Percentiles rank a stretch among this genome's conserved stretches.
Conservation (phyloP, 2,888 invertebrate genomes). For the Leucozona laternaria region DNA sequence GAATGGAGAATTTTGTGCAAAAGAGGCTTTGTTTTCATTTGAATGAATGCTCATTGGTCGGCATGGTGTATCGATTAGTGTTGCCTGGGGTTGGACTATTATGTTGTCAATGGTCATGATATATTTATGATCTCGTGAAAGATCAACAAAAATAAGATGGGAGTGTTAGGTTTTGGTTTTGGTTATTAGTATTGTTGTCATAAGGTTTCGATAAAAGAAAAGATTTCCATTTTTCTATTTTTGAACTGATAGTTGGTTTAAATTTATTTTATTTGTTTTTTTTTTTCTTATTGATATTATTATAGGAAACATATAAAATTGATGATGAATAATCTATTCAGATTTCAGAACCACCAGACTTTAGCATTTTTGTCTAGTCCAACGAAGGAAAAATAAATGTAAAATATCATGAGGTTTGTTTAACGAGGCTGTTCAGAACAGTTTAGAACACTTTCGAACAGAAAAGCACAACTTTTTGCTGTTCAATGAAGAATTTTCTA, state of each 20-base stretch:
- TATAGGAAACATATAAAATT: no score
- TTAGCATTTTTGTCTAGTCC: no score
- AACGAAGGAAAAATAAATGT: no score
- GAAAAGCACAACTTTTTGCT: no score
- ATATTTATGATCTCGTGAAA: conserved; percentile 63
- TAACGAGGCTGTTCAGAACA: no score
- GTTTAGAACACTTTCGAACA: no score
- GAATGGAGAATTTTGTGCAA: conserved; percentile 30
- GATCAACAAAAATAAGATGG: conserved; percentile 14
- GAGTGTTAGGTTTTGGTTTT: conserved; percentile 28
- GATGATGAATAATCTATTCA: not conserved
- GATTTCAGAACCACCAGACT: no score
- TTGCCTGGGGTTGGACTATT: conserved; percentile 41
- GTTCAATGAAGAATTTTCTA: no score
- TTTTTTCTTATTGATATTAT: no score
- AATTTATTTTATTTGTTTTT: not conserved
- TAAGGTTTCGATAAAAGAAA: conserved; percentile 36
- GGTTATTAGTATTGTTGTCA: conserved; percentile 9
- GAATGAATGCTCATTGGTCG: conserved; percentile 57
- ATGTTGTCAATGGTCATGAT: conserved; percentile 54
- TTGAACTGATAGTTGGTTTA: not conserved
- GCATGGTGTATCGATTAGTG: conserved; percentile 59
- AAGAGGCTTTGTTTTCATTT: conserved; percentile 41
- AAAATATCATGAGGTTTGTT: no score
- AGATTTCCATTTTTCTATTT: conserved; percentile 10